phyloP scores from a whole-genome alignment of 2,888 invertebrate genomes.

The Nysson spinosus region DNA sequence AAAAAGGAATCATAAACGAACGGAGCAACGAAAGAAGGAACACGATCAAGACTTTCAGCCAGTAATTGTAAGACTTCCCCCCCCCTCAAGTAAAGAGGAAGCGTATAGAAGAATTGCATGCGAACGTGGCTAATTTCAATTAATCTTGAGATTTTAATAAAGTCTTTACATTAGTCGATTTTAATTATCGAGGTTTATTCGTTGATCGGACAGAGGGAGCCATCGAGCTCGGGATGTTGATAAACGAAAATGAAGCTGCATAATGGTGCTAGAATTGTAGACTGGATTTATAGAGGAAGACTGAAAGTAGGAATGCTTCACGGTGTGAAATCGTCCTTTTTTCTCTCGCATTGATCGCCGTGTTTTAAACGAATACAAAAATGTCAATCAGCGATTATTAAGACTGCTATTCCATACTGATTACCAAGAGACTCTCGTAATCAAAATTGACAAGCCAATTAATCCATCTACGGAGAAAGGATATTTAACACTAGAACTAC shows the following conservation, averaged over 20 bases:
- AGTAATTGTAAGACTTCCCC: slow-evolving; percentile 20
- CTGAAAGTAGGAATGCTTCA: slow-evolving; percentile 62
- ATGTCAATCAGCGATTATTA: slow-evolving; percentile 35
- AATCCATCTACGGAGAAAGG: neutral
- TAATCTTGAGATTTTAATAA: slow-evolving; percentile 53
- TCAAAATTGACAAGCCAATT: neutral
- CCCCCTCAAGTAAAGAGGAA: slow-evolving; percentile 23
- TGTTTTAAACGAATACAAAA: no score
- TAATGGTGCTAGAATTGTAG: slow-evolving; percentile 68
- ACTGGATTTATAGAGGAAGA: slow-evolving; percentile 67
- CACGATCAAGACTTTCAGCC: slow-evolving; percentile 25
- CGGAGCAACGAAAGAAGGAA: slow-evolving; percentile 7
- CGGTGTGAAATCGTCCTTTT: slow-evolving; percentile 42
- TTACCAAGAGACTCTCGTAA: slow-evolving; percentile 20
- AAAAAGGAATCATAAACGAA: no score
- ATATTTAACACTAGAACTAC: no score
- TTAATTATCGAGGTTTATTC: slow-evolving; percentile 43
- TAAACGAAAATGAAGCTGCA: slow-evolving; percentile 56
- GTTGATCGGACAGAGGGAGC: slow-evolving; percentile 15
- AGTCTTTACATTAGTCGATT: slow-evolving; percentile 47
- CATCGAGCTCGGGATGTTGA: slow-evolving; percentile 30
- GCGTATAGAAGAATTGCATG: slow-evolving; percentile 60
- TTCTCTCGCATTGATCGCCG: slow-evolving; percentile 27
- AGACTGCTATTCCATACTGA: slow-evolving; percentile 50
- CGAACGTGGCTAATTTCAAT: slow-evolving; percentile 54